phyloP scores from a whole-genome alignment of 2,113 vertebrate species.

The Arizona elegans region DNA sequence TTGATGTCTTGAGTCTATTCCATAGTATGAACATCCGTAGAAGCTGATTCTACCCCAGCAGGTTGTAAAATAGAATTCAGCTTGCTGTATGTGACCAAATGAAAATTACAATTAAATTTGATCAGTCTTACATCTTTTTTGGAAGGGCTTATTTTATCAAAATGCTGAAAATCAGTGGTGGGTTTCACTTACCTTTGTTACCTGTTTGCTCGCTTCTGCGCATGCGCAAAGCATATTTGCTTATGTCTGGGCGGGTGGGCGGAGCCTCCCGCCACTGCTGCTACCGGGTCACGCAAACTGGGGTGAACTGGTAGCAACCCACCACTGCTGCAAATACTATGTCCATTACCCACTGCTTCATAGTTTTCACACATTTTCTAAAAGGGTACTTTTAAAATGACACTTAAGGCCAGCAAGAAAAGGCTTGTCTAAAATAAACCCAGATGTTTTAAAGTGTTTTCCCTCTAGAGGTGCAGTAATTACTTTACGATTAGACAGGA shows the following conservation, averaged over 20 bases:
- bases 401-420: conserved; percentile 44
- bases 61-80: not conserved
- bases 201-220: no score
- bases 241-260: no score
- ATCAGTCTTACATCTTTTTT: not conserved
- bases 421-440: conserved; percentile 46
- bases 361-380: conserved; percentile 29
- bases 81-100: not conserved
- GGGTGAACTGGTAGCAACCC: no score
- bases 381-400: not conserved
- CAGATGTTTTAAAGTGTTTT: conserved; percentile 61
- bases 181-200: no score
- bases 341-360: not conserved
- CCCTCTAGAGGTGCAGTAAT: conserved; percentile 67
- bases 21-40: no score
- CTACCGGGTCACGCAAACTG: no score
- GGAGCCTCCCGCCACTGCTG: no score
- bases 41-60: not conserved
- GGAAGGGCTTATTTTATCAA: not conserved
- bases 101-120: not conserved
- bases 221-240: no score
- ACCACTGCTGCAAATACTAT: not conserved
- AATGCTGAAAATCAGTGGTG: not conserved
- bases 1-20: not conserved
- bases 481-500: conserved; percentile 78